Evolutionary conservation across 2,888 invertebrate species (phyloP).

Genomic region (Agrotis clavis): DNA sequence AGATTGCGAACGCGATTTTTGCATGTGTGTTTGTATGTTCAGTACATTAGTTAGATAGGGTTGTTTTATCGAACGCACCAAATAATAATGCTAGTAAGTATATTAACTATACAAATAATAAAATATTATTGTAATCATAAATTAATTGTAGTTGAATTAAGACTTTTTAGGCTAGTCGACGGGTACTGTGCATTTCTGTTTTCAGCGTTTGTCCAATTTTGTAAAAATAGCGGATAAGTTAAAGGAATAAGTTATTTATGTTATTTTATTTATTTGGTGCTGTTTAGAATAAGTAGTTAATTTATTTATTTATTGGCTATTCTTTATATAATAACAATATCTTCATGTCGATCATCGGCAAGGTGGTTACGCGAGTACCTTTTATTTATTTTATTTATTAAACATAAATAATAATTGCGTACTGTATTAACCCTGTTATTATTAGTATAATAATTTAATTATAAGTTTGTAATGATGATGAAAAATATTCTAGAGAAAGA

Average conservation of each 20-base stretch:
- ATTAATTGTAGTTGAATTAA: slow-evolving; percentile 64
- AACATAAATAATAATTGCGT: slow-evolving; percentile 69
- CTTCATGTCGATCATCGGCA: slow-evolving; percentile 72
- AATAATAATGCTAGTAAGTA: slow-evolving; percentile 71
- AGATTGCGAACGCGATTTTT: slow-evolving; percentile 61
- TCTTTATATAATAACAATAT: slow-evolving; percentile 68
- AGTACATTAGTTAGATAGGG: slow-evolving; percentile 68
- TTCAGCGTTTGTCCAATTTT: slow-evolving; percentile 87
- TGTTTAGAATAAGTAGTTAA: slow-evolving; percentile 78
- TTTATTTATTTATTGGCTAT: slow-evolving; percentile 69
- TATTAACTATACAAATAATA: slow-evolving; percentile 65
- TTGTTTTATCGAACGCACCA: slow-evolving; percentile 77
- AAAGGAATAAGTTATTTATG: slow-evolving; percentile 67
- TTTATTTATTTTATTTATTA: slow-evolving; percentile 77
- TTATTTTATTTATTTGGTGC: slow-evolving; percentile 79
- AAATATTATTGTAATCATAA: slow-evolving; percentile 61
- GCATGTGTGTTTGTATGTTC: slow-evolving; percentile 62
- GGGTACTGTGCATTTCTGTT: slow-evolving; percentile 89
- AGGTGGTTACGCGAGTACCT: slow-evolving; percentile 91
- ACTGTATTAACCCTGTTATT: slow-evolving; percentile 64
- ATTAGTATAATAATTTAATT: slow-evolving; percentile 52
- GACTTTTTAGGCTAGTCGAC: slow-evolving; percentile 87
- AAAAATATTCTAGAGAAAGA: slow-evolving; percentile 62
- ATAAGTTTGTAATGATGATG: slow-evolving; percentile 65
- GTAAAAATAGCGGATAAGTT: slow-evolving; percentile 81